Conservation (phyloP, 2,113 vertebrate genomes). For the Willisornis vidua region DNA sequence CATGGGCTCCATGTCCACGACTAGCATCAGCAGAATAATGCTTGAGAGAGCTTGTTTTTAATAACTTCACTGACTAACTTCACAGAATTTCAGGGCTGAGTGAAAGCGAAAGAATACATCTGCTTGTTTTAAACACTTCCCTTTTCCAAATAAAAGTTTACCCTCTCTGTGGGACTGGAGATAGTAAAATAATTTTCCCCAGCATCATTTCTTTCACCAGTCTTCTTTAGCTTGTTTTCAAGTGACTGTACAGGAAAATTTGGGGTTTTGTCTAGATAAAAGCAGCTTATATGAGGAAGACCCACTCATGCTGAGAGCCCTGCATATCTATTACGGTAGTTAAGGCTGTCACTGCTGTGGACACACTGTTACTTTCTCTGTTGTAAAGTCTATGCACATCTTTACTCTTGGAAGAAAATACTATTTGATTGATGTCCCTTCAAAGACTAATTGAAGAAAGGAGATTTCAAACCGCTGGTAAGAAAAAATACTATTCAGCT, state of each 20-base stretch:
- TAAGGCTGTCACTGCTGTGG: neutral
- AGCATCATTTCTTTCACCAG: neutral
- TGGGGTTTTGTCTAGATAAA: neutral
- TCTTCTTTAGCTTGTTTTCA: neutral
- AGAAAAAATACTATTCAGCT: neutral
- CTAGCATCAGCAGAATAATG: neutral
- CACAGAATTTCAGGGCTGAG: neutral
- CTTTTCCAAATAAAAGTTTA: neutral
- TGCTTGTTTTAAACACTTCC: neutral
- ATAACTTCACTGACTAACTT: neutral
- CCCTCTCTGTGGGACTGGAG: neutral
- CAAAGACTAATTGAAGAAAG: conserved; percentile 10
- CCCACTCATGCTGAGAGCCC: neutral
- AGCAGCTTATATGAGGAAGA: neutral
- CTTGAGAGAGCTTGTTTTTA: neutral
- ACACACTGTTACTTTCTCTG: neutral
- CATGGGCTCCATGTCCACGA: neutral
- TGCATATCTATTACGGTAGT: neutral
- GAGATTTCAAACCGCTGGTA: neutral
- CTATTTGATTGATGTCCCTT: neutral
- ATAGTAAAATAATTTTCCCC: neutral
- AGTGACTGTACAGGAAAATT: neutral
- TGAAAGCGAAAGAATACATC: neutral
- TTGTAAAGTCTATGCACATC: neutral
- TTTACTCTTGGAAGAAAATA: neutral